Percentiles rank a stretch among this genome's conserved stretches.
These are phyloP conservation scores for Cnemophilus loriae DNA, from an alignment of 2,113 vertebrate genomes.

Conservation along the genomic window DNA sequence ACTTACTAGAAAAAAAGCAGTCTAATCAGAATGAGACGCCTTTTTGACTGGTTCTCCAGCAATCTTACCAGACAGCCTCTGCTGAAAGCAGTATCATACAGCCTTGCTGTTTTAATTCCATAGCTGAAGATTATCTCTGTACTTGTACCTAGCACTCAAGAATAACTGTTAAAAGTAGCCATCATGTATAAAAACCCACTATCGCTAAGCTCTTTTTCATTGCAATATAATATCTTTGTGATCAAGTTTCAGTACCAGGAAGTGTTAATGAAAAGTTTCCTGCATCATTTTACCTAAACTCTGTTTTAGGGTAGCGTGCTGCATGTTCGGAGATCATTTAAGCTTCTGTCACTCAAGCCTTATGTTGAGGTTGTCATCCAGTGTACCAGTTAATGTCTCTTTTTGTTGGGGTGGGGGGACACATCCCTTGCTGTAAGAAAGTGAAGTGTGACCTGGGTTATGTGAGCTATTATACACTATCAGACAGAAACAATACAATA, in stretches of 20 bases:
- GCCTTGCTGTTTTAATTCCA: not conserved
- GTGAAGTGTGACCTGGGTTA: not conserved
- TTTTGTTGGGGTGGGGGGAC: not conserved
- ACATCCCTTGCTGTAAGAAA: not conserved
- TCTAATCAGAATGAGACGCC: not conserved
- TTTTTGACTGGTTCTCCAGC: not conserved
- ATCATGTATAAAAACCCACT: not conserved
- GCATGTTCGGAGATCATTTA: not conserved
- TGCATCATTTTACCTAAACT: not conserved
- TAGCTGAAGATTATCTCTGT: not conserved
- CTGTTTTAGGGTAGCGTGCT: not conserved
- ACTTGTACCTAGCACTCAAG: not conserved
- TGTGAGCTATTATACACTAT: not conserved
- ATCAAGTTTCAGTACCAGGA: not conserved
- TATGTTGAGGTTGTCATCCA: not conserved
- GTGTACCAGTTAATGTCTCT: not conserved
- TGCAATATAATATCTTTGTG: not conserved
- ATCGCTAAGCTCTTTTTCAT: not conserved
- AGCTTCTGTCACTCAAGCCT: not conserved
- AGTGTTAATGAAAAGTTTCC: not conserved
- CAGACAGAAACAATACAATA: not conserved
- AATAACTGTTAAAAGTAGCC: not conserved
- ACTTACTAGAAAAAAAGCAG: not conserved
- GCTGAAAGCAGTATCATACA: not conserved
- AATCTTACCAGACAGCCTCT: not conserved